Evolutionary conservation across 1,140 invertebrate species (phyloP).

Genomic region (Matsumurasca onukii): DNA sequence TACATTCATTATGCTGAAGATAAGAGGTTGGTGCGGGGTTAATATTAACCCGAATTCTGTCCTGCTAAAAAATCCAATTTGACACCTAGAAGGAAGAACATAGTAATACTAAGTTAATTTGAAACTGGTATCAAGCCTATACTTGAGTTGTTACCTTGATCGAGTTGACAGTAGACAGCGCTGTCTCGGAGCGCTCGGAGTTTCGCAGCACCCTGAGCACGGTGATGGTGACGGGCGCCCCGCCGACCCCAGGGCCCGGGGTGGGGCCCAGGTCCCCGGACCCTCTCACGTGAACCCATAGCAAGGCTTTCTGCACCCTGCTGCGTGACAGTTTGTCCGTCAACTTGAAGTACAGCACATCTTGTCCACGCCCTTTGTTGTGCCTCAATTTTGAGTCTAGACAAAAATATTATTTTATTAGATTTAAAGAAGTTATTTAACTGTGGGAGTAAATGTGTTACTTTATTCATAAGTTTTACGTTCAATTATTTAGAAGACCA

Average conservation of each 20-base stretch:
- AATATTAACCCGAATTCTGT: too few relatives aligned
- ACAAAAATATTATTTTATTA: too few relatives aligned
- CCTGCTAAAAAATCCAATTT: too few relatives aligned
- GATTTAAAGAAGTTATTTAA: too few relatives aligned
- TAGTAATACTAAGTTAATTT: too few relatives aligned
- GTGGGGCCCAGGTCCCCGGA: conserved; percentile 13
- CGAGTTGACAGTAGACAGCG: conserved; percentile 7
- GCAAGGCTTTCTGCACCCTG: conserved; percentile 53
- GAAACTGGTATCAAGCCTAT: too few relatives aligned
- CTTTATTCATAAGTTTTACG: too few relatives aligned
- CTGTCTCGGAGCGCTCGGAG: conserved; percentile 47
- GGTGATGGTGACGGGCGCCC: conserved; percentile 33
- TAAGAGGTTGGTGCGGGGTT: too few relatives aligned
- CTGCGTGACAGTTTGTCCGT: conserved; percentile 56
- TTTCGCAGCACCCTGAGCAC: conserved; percentile 35
- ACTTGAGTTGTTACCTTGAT: conserved; percentile 37
- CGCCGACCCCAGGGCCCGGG: conserved; percentile 1
- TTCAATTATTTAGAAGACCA: too few relatives aligned
- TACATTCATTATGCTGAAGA: too few relatives aligned
- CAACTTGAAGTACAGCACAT: conserved; percentile 58
- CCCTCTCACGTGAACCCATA: conserved; percentile 56
- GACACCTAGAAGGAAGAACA: too few relatives aligned
- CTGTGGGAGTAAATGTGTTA: too few relatives aligned
- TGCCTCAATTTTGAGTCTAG: conserved; percentile 54
- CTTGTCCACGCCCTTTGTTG: conserved; percentile 47